A percentile compares a stretch with the other conserved stretches of the same genome.
Conservation (phyloP, 2,888 invertebrate species). For the Sminthurinus aureus region DNA sequence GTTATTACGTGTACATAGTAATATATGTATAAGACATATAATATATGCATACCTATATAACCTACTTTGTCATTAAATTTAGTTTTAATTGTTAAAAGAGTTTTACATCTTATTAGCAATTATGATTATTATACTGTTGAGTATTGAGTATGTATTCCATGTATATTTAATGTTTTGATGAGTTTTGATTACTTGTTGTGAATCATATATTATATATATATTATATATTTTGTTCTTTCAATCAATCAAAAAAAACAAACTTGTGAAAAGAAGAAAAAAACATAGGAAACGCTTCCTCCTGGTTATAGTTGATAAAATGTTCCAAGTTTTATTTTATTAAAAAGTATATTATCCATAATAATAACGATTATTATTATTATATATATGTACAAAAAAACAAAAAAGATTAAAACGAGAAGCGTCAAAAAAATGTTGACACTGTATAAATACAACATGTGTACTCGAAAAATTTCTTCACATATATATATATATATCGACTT, state of each 20-base stretch:
- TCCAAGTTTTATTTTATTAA: constrained; percentile 10
- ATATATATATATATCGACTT: background rate
- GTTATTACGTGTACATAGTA: no score
- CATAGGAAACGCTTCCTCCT: background rate
- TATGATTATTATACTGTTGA: no score
- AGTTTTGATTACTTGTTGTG: constrained; percentile 1
- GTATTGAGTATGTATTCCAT: no score
- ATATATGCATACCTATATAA: no score
- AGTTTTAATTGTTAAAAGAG: no score
- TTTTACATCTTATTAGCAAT: no score
- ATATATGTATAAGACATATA: no score
- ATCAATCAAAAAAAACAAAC: background rate
- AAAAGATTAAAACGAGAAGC: background rate
- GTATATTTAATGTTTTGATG: no score
- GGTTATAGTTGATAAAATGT: background rate
- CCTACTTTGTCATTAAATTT: no score
- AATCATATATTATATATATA: background rate
- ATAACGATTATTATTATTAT: constrained; percentile 8
- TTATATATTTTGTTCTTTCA: no score
- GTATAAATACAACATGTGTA: background rate
- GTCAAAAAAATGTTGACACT: background rate
- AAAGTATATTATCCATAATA: constrained; percentile 15
- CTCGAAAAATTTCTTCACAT: constrained; percentile 19
- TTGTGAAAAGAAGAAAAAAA: background rate
- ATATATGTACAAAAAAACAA: background rate